phyloP scores from a whole-genome alignment of 2,888 invertebrate genomes.

The Tetheella fluctuosa region DNA sequence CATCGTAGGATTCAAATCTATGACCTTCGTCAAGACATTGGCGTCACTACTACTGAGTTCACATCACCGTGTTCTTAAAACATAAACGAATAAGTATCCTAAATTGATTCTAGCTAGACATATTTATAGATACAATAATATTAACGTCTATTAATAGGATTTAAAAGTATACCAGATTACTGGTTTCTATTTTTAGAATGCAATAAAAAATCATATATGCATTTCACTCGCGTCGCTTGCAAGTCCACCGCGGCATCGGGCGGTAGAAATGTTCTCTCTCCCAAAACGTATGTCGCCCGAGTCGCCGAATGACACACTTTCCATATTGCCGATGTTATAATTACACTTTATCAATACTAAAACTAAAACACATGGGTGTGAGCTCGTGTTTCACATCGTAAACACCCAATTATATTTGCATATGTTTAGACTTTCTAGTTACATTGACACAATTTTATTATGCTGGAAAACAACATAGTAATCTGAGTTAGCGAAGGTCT shows the following conservation, averaged over 20 bases:
- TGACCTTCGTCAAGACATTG: too few relatives aligned
- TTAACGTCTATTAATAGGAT: slow-evolving; percentile 27
- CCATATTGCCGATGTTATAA: slow-evolving; percentile 62
- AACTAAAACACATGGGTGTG: slow-evolving; percentile 39
- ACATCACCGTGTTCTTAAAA: too few relatives aligned
- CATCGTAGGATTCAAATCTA: too few relatives aligned
- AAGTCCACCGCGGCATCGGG: slow-evolving; percentile 13
- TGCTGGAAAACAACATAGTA: not conserved
- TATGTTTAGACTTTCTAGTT: slow-evolving; percentile 41
- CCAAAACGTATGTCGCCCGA: slow-evolving; percentile 46
- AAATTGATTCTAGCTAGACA: too few relatives aligned
- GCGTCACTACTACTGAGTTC: too few relatives aligned
- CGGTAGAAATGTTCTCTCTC: slow-evolving; percentile 14
- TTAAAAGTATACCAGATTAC: slow-evolving; percentile 20
- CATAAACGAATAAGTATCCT: too few relatives aligned
- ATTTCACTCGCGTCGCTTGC: slow-evolving; percentile 25
- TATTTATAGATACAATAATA: not conserved
- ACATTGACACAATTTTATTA: slow-evolving; percentile 25
- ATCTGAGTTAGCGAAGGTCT: slow-evolving; percentile 14
- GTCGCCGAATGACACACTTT: slow-evolving; percentile 74
- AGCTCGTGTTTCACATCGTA: slow-evolving; percentile 23
- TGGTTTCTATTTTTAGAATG: slow-evolving; percentile 26
- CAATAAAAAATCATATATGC: slow-evolving; percentile 29
- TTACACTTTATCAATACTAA: slow-evolving; percentile 49
- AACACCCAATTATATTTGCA: slow-evolving; percentile 28